Conservation (phyloP, 2,888 invertebrate species). For the Agrotis exclamationis region DNA sequence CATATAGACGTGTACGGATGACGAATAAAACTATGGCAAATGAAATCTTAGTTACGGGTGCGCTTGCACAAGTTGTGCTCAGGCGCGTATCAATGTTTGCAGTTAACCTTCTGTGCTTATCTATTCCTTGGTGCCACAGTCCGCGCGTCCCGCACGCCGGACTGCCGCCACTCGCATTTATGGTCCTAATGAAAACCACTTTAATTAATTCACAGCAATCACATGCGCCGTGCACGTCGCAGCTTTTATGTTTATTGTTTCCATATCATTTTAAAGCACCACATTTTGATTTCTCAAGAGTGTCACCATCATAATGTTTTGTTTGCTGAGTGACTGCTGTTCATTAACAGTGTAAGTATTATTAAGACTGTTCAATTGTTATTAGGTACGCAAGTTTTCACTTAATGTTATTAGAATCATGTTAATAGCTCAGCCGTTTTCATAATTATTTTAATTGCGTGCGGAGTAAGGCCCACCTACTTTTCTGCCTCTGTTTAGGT, state of each 20-base stretch:
- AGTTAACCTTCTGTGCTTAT: neutral
- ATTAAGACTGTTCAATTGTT: slow-evolving; percentile 78
- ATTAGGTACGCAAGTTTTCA: slow-evolving; percentile 81
- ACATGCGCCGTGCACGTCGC: slow-evolving; percentile 80
- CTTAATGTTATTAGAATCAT: slow-evolving; percentile 80
- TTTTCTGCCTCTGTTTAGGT: slow-evolving; percentile 12
- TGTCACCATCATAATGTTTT: slow-evolving; percentile 86
- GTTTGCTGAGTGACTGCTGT: slow-evolving; percentile 76
- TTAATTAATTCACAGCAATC: slow-evolving; percentile 91
- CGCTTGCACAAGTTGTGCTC: no score
- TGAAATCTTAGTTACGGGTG: neutral
- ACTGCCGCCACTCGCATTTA: slow-evolving; percentile 74
- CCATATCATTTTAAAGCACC: slow-evolving; percentile 88
- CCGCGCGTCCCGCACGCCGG: slow-evolving; percentile 58
- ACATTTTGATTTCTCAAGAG: slow-evolving; percentile 90
- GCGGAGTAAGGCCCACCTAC: slow-evolving; percentile 35
- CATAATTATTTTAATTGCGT: slow-evolving; percentile 44
- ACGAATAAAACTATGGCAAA: neutral
- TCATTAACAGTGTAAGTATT: slow-evolving; percentile 77
- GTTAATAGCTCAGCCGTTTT: slow-evolving; percentile 61
- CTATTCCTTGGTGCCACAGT: slow-evolving; percentile 51
- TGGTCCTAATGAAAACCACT: slow-evolving; percentile 89
- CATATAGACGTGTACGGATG: neutral
- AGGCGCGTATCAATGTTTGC: neutral
- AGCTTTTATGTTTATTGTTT: slow-evolving; percentile 90